Conservation (phyloP, 2,113 vertebrate species). For the Paracanthobrama guichenoti region DNA sequence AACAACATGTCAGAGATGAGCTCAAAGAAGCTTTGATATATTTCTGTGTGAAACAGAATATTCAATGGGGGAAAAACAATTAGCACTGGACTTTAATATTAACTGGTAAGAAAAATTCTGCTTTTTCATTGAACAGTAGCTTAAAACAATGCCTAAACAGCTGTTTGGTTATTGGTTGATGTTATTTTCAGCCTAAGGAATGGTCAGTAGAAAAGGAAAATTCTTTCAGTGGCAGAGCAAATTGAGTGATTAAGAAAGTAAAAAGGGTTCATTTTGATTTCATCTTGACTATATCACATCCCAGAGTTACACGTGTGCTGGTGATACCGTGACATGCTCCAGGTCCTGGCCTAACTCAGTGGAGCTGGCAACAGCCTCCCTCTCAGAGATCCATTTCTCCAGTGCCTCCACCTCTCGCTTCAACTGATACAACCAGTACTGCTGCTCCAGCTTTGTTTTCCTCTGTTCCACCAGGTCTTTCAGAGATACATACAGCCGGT, state of each 20-base stretch:
- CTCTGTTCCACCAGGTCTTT: slow-evolving; percentile 91
- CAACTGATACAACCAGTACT: slow-evolving; percentile 90
- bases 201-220: not conserved
- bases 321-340: slow-evolving; percentile 87
- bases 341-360: slow-evolving; percentile 93
- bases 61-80: not conserved
- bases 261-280: not conserved
- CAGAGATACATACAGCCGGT: slow-evolving; percentile 87
- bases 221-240: not conserved
- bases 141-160: not conserved
- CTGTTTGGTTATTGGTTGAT: not conserved
- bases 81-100: not conserved
- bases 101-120: too few species aligned
- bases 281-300: not conserved
- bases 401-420: slow-evolving; percentile 90
- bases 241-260: not conserved
- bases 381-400: slow-evolving; percentile 93
- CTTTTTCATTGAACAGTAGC: not conserved
- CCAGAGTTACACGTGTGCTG: not conserved
- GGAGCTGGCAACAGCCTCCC: slow-evolving; percentile 88
- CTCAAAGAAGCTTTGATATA: not conserved
- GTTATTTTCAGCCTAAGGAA: not conserved
- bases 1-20: not conserved
- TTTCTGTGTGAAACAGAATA: not conserved
- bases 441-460: slow-evolving; percentile 85